phyloP scores from a whole-genome alignment of 2,888 invertebrate species.

The Entomobrya proxima region DNA sequence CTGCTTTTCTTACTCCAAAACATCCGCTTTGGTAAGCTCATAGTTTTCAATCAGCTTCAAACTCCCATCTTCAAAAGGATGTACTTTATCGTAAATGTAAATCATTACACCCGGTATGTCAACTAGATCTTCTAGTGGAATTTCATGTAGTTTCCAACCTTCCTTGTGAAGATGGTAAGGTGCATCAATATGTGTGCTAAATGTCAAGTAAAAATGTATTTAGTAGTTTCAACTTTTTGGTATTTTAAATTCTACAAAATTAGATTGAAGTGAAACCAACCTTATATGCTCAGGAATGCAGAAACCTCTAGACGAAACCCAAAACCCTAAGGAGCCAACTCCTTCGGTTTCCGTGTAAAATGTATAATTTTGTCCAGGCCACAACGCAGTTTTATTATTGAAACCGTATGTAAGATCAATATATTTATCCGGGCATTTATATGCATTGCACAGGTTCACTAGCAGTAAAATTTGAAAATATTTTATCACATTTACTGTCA shows the following conservation, averaged over 20 bases:
- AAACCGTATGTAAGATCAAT: conserved; percentile 59
- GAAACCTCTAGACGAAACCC: conserved; percentile 51
- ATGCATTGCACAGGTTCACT: no score
- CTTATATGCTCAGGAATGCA: conserved; percentile 79
- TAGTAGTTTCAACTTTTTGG: no score
- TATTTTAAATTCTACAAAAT: no score
- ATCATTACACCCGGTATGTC: conserved; percentile 70
- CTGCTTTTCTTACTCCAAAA: no score
- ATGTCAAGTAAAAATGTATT: no score
- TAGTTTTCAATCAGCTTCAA: conserved; percentile 43
- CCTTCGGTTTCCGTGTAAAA: conserved; percentile 54
- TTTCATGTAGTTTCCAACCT: conserved; percentile 79
- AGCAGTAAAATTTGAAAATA: no score
- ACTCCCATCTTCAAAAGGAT: neutral
- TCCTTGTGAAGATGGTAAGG: conserved; percentile 80
- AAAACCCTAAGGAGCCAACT: conserved; percentile 7
- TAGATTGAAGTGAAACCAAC: no score
- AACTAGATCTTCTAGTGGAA: conserved; percentile 78
- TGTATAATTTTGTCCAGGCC: conserved; percentile 43
- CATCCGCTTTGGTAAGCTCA: no score
- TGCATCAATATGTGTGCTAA: conserved; percentile 83
- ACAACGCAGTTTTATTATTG: conserved; percentile 53
- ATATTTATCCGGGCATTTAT: no score
- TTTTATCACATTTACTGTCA: no score
- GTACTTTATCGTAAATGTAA: conserved; percentile 60